Conservation (phyloP, 2,113 vertebrate species). For the Tetrao urogallus region DNA sequence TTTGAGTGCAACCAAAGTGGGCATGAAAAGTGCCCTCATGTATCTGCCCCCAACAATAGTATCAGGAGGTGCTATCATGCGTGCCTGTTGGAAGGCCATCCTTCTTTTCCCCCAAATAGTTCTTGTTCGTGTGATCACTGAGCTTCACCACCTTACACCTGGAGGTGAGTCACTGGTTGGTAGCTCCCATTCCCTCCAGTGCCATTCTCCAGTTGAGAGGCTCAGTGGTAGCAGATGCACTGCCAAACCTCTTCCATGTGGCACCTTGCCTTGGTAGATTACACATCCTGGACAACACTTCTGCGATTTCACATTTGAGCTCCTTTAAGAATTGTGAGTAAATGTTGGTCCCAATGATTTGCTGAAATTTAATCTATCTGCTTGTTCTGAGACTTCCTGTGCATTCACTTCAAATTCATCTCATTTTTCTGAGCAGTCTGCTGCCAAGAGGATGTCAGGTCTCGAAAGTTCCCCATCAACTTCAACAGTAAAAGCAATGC, state of each 20-base stretch:
- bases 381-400: not conserved
- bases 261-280: not conserved
- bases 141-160: fast-evolving
- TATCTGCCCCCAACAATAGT: not conserved
- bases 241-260: fast-evolving
- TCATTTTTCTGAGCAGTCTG: not conserved
- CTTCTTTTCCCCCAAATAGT: fast-evolving
- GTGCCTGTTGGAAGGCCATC: not conserved
- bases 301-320: fast-evolving
- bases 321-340: not conserved
- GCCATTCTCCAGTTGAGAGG: fast-evolving
- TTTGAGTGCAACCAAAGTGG: not conserved
- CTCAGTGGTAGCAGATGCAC: not conserved
- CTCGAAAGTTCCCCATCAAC: not conserved
- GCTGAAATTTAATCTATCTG: not conserved
- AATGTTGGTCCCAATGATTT: not conserved
- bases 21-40: not conserved
- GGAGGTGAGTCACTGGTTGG: fast-evolving
- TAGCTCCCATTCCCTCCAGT: fast-evolving
- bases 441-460: not conserved
- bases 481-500: not conserved
- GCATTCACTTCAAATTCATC: not conserved
- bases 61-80: not conserved
- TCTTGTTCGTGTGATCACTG: not conserved
- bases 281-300: not conserved